phyloP scores from a whole-genome alignment of 2,797 vertebrate species.

The Gephyroberyx darwinii region DNA sequence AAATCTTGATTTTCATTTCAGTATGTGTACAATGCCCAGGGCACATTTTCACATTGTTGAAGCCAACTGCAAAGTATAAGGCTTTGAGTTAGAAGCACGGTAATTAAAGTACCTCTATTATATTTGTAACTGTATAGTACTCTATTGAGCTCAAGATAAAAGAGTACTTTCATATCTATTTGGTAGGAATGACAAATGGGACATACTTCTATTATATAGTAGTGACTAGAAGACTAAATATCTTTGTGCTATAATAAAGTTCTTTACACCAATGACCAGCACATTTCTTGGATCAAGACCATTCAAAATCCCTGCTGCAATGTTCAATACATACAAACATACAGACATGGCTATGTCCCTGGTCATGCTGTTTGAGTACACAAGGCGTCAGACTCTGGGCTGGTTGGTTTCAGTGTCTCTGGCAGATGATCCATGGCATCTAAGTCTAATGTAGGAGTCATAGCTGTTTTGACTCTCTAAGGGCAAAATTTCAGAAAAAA shows the following conservation, averaged over 20 bases:
- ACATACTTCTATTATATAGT: background rate
- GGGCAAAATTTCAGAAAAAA: conserved; percentile 21
- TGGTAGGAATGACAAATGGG: conserved; percentile 2
- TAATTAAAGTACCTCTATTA: background rate
- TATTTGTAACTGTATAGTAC: no score
- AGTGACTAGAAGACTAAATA: background rate
- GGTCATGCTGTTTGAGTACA: conserved; percentile 25
- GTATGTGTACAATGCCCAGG: background rate
- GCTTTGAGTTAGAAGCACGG: background rate
- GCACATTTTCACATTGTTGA: background rate
- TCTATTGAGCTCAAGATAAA: background rate
- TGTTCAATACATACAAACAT: background rate
- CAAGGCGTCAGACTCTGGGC: conserved; percentile 29
- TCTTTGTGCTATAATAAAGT: background rate
- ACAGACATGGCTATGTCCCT: background rate
- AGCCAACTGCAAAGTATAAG: background rate
- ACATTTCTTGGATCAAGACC: background rate
- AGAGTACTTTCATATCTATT: background rate
- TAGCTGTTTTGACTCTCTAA: conserved; percentile 68
- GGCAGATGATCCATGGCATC: conserved; percentile 30
- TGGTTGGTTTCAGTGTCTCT: conserved; percentile 46
- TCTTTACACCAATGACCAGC: background rate
- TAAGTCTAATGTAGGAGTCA: conserved; percentile 64
- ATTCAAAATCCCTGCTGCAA: background rate
- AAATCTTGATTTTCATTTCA: conserved; percentile 6